Evolutionary conservation across 2,797 vertebrate species (phyloP).

Genomic region (Myioborus miniatus): DNA sequence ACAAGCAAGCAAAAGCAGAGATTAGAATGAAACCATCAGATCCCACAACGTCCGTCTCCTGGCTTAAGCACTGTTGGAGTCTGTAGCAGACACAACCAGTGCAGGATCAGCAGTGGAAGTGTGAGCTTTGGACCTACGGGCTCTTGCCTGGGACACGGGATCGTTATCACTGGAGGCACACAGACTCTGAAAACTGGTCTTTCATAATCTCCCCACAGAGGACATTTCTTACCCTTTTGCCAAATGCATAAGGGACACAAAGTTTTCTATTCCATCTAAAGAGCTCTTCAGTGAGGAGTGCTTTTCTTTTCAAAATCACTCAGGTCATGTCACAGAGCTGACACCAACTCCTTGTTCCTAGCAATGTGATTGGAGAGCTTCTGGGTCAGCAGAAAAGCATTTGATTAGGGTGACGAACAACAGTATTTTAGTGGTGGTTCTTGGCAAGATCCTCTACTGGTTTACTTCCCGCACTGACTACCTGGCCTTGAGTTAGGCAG

Average conservation of each 20-base stretch:
- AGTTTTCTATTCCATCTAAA: background rate
- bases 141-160: background rate
- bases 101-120: background rate
- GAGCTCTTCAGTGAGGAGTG: background rate
- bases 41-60: background rate
- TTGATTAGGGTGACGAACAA: background rate
- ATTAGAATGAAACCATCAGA: background rate
- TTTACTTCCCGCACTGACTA: background rate
- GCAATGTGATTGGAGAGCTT: background rate
- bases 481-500: background rate
- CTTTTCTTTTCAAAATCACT: background rate
- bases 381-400: background rate
- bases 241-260: background rate
- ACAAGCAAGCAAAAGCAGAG: background rate
- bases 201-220: background rate
- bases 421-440: background rate
- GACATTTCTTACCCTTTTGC: background rate
- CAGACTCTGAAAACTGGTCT: background rate
- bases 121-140: constrained; percentile 30
- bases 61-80: background rate
- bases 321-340: background rate
- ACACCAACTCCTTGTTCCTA: background rate
- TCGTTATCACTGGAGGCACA: background rate
- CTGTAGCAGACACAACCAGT: background rate
- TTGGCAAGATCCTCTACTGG: background rate